A percentile compares a stretch with the other conserved stretches of the same genome.
These are phyloP conservation scores for Dicycla oo DNA, from an alignment of 2,888 invertebrate species.

Conservation along the genomic window DNA sequence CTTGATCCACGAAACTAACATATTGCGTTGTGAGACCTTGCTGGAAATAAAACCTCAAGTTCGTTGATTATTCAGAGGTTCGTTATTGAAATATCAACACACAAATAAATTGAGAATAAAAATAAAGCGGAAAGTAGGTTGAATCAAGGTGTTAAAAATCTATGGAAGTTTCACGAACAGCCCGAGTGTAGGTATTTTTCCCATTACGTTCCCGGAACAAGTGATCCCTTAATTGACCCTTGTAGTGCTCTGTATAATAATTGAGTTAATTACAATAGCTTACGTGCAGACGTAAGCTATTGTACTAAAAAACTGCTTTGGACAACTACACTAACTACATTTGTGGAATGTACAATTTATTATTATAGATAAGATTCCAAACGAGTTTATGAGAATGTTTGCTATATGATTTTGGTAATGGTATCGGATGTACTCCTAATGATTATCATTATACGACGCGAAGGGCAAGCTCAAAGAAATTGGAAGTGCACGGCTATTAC, in stretches of 20 bases:
- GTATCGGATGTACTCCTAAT: no score
- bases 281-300: conserved; percentile 3
- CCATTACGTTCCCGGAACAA: conserved; percentile 22
- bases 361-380: neutral
- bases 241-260: conserved; percentile 14
- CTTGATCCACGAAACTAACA: conserved; percentile 35
- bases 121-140: conserved; percentile 31
- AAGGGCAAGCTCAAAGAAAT: no score
- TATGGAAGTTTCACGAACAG: neutral
- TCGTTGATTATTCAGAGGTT: conserved; percentile 34
- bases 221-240: conserved; percentile 50
- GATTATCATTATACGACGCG: no score
- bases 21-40: conserved; percentile 48
- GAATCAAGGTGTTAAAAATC: neutral
- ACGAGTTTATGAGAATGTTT: neutral
- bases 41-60: conserved; percentile 47
- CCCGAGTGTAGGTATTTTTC: conserved; percentile 4
- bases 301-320: conserved; percentile 1
- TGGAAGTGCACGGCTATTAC: no score
- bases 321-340: neutral
- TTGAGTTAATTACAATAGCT: conserved; percentile 33
- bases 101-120: conserved; percentile 32
- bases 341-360: neutral
- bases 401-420: neutral
- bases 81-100: conserved; percentile 35